Conservation (phyloP, 1,140 invertebrate genomes). For the Holotrichia oblita region DNA sequence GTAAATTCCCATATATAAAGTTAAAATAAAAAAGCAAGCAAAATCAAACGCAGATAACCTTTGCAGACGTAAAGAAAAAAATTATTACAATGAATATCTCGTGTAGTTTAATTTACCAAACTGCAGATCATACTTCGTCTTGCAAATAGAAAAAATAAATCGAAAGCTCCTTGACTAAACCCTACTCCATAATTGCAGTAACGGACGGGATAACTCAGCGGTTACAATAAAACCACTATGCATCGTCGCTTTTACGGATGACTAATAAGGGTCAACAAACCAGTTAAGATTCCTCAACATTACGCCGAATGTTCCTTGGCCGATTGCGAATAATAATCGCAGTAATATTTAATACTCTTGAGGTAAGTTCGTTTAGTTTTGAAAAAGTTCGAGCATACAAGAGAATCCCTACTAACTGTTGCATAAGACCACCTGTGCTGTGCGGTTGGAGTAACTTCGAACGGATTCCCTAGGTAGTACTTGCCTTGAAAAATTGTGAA, state of each 20-base stretch:
- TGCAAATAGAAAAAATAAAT: not conserved
- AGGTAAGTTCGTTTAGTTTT: conserved; percentile 15
- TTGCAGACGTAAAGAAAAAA: not conserved
- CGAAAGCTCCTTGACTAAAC: not conserved
- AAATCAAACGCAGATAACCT: not conserved
- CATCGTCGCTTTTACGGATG: not conserved
- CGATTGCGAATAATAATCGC: conserved; percentile 31
- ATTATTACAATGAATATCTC: no score
- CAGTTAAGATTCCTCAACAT: conserved; percentile 21
- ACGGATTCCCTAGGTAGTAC: conserved; percentile 14
- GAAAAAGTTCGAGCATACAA: not conserved
- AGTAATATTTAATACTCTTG: not conserved
- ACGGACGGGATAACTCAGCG: not conserved
- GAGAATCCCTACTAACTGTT: not conserved
- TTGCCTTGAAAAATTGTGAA: conserved; percentile 16
- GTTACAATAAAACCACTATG: not conserved
- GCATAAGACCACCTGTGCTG: conserved; percentile 21
- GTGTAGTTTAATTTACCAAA: not conserved
- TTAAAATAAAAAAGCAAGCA: no score
- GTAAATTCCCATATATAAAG: no score
- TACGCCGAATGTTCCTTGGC: not conserved
- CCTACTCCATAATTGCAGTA: not conserved
- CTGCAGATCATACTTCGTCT: not conserved
- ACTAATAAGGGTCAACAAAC: conserved; percentile 33
- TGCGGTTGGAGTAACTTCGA: conserved; percentile 1